phyloP scores from a whole-genome alignment of 2,113 vertebrate species.

The Cromileptes altivelis region DNA sequence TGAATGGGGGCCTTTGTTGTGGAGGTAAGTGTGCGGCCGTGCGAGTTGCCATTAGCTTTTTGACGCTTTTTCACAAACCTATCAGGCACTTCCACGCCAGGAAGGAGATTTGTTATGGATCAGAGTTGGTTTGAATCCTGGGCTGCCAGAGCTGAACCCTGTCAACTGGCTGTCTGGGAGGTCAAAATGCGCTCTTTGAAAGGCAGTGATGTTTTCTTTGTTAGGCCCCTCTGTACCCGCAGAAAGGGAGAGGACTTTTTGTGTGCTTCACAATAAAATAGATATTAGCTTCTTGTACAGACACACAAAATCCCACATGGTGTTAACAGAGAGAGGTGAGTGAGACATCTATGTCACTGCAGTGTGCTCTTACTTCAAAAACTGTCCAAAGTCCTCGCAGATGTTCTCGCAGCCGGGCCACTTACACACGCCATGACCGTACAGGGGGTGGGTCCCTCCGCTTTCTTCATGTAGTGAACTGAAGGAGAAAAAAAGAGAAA shows the following conservation, averaged over 20 bases:
- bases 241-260: conserved; percentile 11
- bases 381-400: conserved; percentile 99
- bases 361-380: conserved; percentile 95
- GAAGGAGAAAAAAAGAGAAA: conserved; percentile 2
- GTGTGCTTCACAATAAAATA: conserved; percentile 21
- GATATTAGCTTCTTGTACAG: background rate
- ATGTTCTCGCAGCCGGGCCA: conserved; percentile 99
- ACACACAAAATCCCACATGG: background rate
- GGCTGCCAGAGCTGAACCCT: conserved; percentile 50
- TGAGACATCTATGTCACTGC: background rate
- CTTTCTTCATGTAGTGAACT: conserved; percentile 97
- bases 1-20: conserved; percentile 90
- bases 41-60: conserved; percentile 90
- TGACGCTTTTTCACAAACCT: conserved; percentile 82
- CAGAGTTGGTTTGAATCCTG: conserved; percentile 64
- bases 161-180: conserved; percentile 68
- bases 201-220: conserved; percentile 47
- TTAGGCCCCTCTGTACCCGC: conserved; percentile 7
- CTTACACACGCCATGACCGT: conserved; percentile 99
- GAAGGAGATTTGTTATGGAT: conserved; percentile 73
- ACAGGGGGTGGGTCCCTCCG: conserved; percentile 96
- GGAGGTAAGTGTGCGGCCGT: conserved; percentile 90
- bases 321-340: conserved; percentile 7
- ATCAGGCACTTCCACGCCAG: conserved; percentile 70
- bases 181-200: conserved; percentile 60